Conservation (phyloP, 2,113 vertebrate species). For the Syrrhaptes paradoxus region DNA sequence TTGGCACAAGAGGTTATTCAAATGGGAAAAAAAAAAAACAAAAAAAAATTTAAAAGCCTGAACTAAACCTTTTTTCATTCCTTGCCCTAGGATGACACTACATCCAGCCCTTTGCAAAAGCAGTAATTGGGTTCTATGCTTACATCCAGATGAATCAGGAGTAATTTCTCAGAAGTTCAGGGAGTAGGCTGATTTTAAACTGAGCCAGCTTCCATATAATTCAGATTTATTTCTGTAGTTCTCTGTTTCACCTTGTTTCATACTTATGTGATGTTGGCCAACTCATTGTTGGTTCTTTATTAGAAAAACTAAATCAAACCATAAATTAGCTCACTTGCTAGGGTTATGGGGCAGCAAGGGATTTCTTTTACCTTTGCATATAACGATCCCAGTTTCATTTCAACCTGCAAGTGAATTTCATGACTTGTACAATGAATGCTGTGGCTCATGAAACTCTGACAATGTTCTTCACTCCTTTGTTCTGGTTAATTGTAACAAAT, state of each 20-base stretch:
- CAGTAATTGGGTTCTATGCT: neutral
- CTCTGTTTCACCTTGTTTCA: neutral
- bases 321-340: neutral
- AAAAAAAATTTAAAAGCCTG: too few species aligned
- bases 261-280: neutral
- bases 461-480: neutral
- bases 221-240: neutral
- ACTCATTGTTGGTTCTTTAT: neutral
- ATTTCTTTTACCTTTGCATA: neutral
- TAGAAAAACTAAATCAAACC: slow-evolving; percentile 5
- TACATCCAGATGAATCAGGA: neutral
- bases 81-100: neutral
- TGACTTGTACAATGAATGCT: neutral
- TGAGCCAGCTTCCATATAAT: neutral
- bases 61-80: neutral
- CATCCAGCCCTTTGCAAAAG: neutral
- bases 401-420: slow-evolving; percentile 23
- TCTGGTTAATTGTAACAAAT: slow-evolving; percentile 18
- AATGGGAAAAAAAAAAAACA: rapidly evolving
- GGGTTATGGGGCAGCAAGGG: neutral
- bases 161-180: neutral
- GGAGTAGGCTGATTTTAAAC: neutral
- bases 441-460: neutral
- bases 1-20: neutral
- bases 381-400: slow-evolving; percentile 11